Percentiles rank a stretch among this genome's conserved stretches.
Evolutionary conservation across 2,797 vertebrate genomes (phyloP).

Genomic region (Danio tinwini): DNA sequence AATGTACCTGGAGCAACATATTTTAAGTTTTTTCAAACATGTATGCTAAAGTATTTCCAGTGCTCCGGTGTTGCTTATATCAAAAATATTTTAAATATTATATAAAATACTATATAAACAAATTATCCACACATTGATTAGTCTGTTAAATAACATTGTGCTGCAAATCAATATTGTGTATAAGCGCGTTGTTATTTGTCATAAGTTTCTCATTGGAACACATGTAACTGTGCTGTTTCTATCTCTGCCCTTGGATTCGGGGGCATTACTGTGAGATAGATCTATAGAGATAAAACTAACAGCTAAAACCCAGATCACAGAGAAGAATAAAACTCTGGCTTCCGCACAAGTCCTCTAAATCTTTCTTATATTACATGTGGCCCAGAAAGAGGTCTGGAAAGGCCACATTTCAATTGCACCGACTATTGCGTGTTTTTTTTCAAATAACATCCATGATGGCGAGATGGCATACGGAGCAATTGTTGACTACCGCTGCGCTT

Average conservation of each 20-base stretch:
- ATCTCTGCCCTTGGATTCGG: constrained; percentile 4
- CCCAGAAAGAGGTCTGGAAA: not conserved
- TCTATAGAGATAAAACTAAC: constrained; percentile 67
- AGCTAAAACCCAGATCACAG: constrained; percentile 62
- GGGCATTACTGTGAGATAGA: constrained; percentile 66
- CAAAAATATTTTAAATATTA: too few relatives aligned
- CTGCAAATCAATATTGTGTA: not conserved
- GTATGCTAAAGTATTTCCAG: too few relatives aligned
- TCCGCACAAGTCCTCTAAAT: constrained; percentile 65
- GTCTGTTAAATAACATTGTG: not conserved
- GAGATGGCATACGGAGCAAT: constrained; percentile 9
- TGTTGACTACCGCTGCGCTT: constrained; percentile 39
- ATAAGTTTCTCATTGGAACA: not conserved
- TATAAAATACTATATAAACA: too few relatives aligned
- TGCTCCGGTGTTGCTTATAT: too few relatives aligned
- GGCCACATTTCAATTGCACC: constrained; percentile 9
- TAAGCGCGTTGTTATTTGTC: not conserved
- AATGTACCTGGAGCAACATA: too few relatives aligned
- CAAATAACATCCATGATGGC: constrained; percentile 8
- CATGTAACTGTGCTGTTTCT: not conserved
- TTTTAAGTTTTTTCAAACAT: too few relatives aligned
- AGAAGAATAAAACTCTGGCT: constrained; percentile 61
- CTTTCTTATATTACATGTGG: constrained; percentile 66
- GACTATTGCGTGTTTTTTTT: constrained; percentile 19
- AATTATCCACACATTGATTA: not conserved